These are phyloP conservation scores for Scolopax mira DNA, from an alignment of 2,113 vertebrate species.

Conservation along the genomic window DNA sequence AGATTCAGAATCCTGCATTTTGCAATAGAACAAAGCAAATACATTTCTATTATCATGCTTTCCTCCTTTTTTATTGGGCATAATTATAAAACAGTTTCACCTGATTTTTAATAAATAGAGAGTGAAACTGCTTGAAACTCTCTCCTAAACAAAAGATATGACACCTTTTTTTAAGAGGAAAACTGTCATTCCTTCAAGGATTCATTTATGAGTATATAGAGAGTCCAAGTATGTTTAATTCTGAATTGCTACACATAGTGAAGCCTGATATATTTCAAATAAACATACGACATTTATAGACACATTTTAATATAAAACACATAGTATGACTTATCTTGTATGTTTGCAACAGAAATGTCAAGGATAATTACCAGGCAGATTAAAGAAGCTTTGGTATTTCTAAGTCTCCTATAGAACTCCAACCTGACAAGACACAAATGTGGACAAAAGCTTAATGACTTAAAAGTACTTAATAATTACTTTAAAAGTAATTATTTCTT, in stretches of 20 bases:
- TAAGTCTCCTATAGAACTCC: background rate
- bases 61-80: background rate
- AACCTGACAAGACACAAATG: background rate
- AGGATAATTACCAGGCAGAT: background rate
- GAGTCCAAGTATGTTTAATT: background rate
- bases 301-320: background rate
- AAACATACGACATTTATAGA: background rate
- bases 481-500: background rate
- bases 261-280: background rate
- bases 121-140: background rate
- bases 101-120: background rate
- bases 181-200: background rate
- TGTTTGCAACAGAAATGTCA: background rate
- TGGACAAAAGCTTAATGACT: background rate
- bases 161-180: background rate
- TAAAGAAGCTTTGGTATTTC: background rate
- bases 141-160: background rate
- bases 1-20: background rate
- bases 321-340: background rate
- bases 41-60: background rate
- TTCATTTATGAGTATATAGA: background rate
- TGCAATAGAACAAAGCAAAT: background rate
- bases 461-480: background rate
- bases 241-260: background rate
- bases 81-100: background rate